Evolutionary conservation across 2,113 vertebrate genomes (phyloP), one percentile per base, ranked within the genome.

Genomic region (Dinomys branickii): DNA sequence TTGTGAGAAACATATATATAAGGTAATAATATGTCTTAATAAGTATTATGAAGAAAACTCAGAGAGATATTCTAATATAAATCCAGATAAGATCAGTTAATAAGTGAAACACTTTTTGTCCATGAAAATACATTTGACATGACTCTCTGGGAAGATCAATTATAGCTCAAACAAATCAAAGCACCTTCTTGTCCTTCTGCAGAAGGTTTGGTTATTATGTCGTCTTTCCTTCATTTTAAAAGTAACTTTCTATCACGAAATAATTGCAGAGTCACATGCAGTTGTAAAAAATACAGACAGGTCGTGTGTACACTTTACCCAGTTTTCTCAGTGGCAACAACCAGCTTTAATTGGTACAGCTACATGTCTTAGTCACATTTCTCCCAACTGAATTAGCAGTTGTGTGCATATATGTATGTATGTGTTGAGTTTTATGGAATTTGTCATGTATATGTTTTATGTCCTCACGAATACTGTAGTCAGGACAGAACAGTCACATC

Each of bases 71-170:
- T 38, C 61, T 71, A 71, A 63, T 28, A 3, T 59, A 80, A 47
- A 54, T 73, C 11, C 47, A 61, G 56, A 54, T 91, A 44, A 50
- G 90, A 93, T 20, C 50, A 81, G 24, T 81, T 84, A 69, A 81
- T 7, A 17, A 56, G 24, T 85, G 35, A 58, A 83, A 44, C 20
- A 50, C 50, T 69, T 78, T 75, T 20, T 93, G 88, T 44, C 30
- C 28, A 7, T 88, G 54, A 44, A 88, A 67, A 5, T 94, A 24
- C 24, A 78, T 86, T 96, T 92, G 65, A 95, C 56, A 78, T 82
- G 73, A 67, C 22, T 17, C 61, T 56, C 41, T 83, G 28, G 65
- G 80, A 92, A 84, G 78, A 61, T 88, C 65, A 80, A n/a, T 75
- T 50, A 50, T 81, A 80, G 85, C 50, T 73, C 47, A 93, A 65